phyloP scores from a whole-genome alignment of 2,113 vertebrate species.

The Dascyllus trimaculatus region DNA sequence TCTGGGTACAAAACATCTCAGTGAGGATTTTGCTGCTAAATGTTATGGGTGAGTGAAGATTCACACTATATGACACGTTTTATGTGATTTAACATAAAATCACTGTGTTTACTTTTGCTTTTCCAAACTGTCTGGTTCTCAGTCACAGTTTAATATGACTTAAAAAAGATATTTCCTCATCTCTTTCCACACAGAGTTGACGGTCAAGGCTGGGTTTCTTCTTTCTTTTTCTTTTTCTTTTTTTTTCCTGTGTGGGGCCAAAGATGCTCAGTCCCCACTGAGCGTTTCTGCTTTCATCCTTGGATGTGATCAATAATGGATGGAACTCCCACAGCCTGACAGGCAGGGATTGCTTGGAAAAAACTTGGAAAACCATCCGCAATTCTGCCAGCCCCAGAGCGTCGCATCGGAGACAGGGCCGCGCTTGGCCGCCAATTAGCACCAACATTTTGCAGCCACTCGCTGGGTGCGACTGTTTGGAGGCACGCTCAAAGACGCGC shows the following conservation, averaged over 20 bases:
- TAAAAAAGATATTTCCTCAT: slow-evolving; percentile 62
- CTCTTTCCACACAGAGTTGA: slow-evolving; percentile 58
- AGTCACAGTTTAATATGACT: slow-evolving; percentile 28
- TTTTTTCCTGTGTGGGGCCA: slow-evolving; percentile 66
- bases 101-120: slow-evolving; percentile 30
- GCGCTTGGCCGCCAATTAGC: slow-evolving; percentile 80
- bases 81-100: slow-evolving; percentile 14
- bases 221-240: slow-evolving; percentile 38
- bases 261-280: slow-evolving; percentile 77
- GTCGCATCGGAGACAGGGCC: slow-evolving; percentile 43
- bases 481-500: slow-evolving; percentile 61
- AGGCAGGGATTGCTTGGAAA: slow-evolving; percentile 69
- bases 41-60: slow-evolving; percentile 43
- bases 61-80: slow-evolving; percentile 22
- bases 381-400: slow-evolving; percentile 64
- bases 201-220: slow-evolving; percentile 61
- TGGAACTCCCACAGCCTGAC: slow-evolving; percentile 79
- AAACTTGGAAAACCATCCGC: slow-evolving; percentile 69
- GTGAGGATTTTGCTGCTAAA: slow-evolving; percentile 29
- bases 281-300: slow-evolving; percentile 79
- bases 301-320: slow-evolving; percentile 84
- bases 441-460: slow-evolving; percentile 66
- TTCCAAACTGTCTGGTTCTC: slow-evolving; percentile 20
- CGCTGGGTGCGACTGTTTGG: slow-evolving; percentile 65
- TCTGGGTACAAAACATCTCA: slow-evolving; percentile 48